A percentile compares a stretch with the other conserved stretches of the same genome.
Evolutionary conservation across 2,113 vertebrate species (phyloP).

Genomic region (Engraulis encrasicolus): DNA sequence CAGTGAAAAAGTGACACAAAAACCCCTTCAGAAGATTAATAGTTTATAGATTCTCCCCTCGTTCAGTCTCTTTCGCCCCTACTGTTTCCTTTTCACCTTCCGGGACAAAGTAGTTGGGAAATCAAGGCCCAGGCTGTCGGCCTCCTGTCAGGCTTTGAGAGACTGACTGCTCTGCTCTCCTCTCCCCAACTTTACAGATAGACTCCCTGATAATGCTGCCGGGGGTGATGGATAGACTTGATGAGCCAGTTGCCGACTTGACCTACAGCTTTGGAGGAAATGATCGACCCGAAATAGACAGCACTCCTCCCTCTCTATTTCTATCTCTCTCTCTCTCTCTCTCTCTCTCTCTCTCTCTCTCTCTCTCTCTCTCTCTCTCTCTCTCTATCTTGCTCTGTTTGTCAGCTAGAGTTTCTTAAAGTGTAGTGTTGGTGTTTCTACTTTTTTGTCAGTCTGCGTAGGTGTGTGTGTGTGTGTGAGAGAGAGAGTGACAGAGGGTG

Average conservation of each 20-base stretch:
- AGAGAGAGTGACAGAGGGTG: background rate
- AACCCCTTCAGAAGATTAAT: background rate
- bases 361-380: too few species aligned
- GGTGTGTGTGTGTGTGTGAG: background rate
- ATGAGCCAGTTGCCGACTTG: constrained; percentile 55
- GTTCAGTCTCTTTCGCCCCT: background rate
- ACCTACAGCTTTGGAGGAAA: constrained; percentile 47
- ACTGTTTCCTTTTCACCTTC: background rate
- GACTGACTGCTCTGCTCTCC: too few species aligned
- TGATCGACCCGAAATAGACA: constrained; percentile 32
- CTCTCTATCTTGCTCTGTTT: background rate
- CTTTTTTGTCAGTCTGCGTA: background rate
- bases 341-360: too few species aligned
- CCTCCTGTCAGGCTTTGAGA: constrained; percentile 67
- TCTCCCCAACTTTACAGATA: constrained; percentile 62
- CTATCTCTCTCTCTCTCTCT: too few species aligned
- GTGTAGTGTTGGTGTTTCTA: background rate
- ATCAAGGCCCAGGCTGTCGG: constrained; percentile 57
- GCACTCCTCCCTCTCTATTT: too few species aligned
- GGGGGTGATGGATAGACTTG: constrained; percentile 59
- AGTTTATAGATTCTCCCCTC: background rate
- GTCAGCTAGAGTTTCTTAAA: background rate
- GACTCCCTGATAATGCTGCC: constrained; percentile 44
- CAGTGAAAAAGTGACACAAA: background rate
- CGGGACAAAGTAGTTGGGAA: constrained; percentile 55